Base-by-base conservation (phyloP, 1,140 invertebrate genomes). In the Bursaphelenchus mucronatus region DNA sequence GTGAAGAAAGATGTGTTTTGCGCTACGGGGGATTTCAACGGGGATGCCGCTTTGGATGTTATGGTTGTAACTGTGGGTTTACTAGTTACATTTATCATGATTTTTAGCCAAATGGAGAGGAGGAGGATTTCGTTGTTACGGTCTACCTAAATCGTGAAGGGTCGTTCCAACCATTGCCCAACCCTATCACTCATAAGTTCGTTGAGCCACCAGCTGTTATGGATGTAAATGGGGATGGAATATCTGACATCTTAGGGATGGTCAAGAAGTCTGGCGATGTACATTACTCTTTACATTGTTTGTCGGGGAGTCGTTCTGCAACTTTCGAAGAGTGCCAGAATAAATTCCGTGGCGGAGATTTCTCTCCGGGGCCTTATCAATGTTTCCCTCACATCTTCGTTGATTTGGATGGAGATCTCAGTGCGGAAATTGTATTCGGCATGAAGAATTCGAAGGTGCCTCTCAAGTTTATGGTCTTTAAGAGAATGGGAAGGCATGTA, bases 11-110 rank as follows among this genome's bases (percentile, higher is more conserved):
- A 74, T 40, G 74, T 76, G n/a, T 51, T 61, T 49, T 79, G 77
- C 52, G 59, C 64, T 44, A 68, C 81, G 43, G 77, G 76, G 9
- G 77, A 79, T 63, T 79, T 79, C 56, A 74, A 79, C 61, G 77
- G 77, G 11, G 76, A 79, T 51, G 57, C 78, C 11, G 50, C 61
- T 19, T 63, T 70, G 0, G 77, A 79, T 61, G 68, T 79, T 21
- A 43, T 79, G 50, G 70, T 78, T n/a, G 19, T 62, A 11, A 21
- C 53, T 43, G 76, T 78, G 54, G 50, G 67, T 71, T 41, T 46
- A 30, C 2, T 30, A 30, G 30, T 30, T 30, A 30, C 5, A 5
- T 30, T 30, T 30, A 30, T 3, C 30, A 3, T 30, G 2, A 30
- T 30, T 30, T 30, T 30, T 30, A 30, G 30, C 30, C 30, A 30